Conservation (phyloP, 1,140 invertebrate genomes). For the Lethocerus indicus region DNA sequence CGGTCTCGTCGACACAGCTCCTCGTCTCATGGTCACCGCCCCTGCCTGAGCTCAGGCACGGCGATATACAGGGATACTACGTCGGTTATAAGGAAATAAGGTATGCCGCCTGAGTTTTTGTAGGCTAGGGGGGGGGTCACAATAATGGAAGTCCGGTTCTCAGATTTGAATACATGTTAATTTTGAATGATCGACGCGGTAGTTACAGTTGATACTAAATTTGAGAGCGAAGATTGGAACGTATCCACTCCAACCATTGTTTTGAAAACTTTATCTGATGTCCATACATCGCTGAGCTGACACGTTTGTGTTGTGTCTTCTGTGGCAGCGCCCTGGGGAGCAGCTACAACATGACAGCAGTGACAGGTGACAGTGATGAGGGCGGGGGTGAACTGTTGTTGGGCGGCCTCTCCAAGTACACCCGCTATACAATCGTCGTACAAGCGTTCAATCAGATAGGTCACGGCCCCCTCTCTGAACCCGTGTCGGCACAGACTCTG, state of each 20-base stretch:
- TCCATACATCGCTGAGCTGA: no score
- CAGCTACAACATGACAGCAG: constrained; percentile 45
- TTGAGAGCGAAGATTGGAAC: no score
- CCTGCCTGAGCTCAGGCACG: constrained; percentile 44
- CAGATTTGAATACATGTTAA: no score
- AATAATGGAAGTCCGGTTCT: no score
- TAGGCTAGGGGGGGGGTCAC: no score
- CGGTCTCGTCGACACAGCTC: constrained; percentile 57
- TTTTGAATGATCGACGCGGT: no score
- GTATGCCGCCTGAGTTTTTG: no score
- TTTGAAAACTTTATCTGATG: no score
- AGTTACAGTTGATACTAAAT: no score
- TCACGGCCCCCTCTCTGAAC: constrained; percentile 56
- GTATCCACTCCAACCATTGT: no score
- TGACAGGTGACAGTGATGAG: constrained; percentile 48
- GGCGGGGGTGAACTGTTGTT: constrained; percentile 43
- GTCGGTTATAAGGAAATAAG: constrained; percentile 31
- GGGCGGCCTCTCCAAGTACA: constrained; percentile 52
- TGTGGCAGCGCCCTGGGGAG: constrained; percentile 3
- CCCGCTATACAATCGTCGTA: constrained; percentile 60
- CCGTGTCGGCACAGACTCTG: constrained; percentile 55
- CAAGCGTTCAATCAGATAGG: constrained; percentile 78
- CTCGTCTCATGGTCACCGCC: constrained; percentile 61
- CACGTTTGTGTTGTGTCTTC: not conserved
- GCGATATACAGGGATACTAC: constrained; percentile 53